A percentile compares a stretch with the other conserved stretches of the same genome.
phyloP scores from a whole-genome alignment of 2,113 vertebrate species.

The Natator depressus region DNA sequence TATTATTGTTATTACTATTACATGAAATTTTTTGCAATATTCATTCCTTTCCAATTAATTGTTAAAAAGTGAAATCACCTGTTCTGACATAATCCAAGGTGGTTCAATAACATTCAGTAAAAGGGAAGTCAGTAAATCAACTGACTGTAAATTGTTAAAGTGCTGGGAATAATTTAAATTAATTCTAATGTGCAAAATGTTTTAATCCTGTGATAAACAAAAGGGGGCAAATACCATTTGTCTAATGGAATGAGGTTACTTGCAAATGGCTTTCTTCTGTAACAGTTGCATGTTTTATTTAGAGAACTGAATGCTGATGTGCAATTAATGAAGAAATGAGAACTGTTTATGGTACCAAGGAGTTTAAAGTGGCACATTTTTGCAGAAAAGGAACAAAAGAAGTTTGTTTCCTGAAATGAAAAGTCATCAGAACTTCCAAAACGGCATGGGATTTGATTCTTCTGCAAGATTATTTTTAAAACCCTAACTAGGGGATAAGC shows the following conservation, averaged over 20 bases:
- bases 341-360: not conserved
- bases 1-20: not conserved
- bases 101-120: constrained; percentile 10
- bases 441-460: not conserved
- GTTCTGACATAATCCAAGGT: constrained; percentile 14
- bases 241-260: constrained; percentile 8
- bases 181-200: constrained; percentile 7
- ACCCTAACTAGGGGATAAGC: not conserved
- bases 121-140: not conserved
- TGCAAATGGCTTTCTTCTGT: not conserved
- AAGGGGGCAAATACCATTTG: not conserved
- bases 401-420: constrained; percentile 13
- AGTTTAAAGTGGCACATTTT: constrained; percentile 22
- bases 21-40: not conserved
- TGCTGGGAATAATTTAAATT: not conserved
- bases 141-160: not conserved
- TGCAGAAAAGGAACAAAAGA: constrained; percentile 4
- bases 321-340: constrained; percentile 36
- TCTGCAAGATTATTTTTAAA: not conserved
- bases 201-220: not conserved
- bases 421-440: not conserved
- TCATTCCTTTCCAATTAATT: not conserved
- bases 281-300: not conserved
- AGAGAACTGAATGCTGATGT: not conserved
- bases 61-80: not conserved